Percentiles rank a stretch among this genome's conserved stretches.
These are phyloP conservation scores for Oncorhynchus clarkii DNA, from an alignment of 2,113 vertebrate genomes.

Conservation along the genomic window DNA sequence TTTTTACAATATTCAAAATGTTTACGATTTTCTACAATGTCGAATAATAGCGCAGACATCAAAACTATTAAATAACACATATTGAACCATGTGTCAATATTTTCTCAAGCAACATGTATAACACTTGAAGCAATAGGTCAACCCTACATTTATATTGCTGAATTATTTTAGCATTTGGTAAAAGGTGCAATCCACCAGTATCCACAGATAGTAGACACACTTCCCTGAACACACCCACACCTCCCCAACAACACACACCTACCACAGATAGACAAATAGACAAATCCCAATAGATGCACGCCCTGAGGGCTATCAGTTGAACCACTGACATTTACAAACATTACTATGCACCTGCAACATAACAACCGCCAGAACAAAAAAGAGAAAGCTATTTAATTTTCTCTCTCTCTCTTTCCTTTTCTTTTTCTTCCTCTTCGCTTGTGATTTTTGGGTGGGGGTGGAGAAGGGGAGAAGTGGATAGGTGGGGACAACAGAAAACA, in stretches of 20 bases:
- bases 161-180: too few species aligned
- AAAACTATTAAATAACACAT: too few species aligned
- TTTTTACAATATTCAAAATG: too few species aligned
- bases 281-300: slow-evolving; percentile 56
- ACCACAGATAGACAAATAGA: slow-evolving; percentile 36
- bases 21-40: too few species aligned
- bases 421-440: slow-evolving; percentile 12
- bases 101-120: background rate
- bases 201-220: too few species aligned
- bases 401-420: slow-evolving; percentile 31
- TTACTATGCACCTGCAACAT: slow-evolving; percentile 69
- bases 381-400: slow-evolving; percentile 55
- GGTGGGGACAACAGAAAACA: background rate
- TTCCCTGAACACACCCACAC: slow-evolving; percentile 20
- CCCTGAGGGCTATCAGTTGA: slow-evolving; percentile 65
- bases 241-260: slow-evolving; percentile 26
- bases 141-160: too few species aligned
- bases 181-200: too few species aligned
- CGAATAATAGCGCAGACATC: too few species aligned
- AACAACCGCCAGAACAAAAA: slow-evolving; percentile 57
- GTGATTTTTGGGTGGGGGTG: too few species aligned
- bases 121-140: background rate
- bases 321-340: slow-evolving; percentile 67
- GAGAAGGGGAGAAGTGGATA: background rate
- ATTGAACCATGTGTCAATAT: background rate